Base-by-base conservation (phyloP, 2,888 invertebrate genomes). In the Drosophila emarginata region DNA sequence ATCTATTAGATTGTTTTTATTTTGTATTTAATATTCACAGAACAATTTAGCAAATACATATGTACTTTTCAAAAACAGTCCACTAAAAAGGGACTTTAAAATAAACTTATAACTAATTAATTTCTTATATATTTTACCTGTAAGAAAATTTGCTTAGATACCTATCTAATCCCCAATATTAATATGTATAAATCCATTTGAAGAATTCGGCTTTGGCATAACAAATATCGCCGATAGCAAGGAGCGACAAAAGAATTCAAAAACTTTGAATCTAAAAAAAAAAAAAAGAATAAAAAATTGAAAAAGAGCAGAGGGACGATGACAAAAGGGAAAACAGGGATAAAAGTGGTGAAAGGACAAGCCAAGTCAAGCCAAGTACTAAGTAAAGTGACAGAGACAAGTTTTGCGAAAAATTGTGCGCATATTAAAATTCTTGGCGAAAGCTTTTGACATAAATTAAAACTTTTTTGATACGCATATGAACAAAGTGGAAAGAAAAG, bases 371-470 rank as follows among this genome's bases (percentile, higher is more conserved):
- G 54, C 66, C 62, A 63, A 71, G 67, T 62, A 73, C 67, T 72
- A 39, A 39, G 5, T 14, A 71, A 59, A 77, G 71, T 70, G 78
- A 72, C 67, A 77, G 68, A 76, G 75, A 70, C 73, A 83, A 81
- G 74, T 45, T 87, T 88, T 78, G 76, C 75, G 54, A 81, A 81
- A 85, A 79, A 86, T 78, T 87, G 76, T 80, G 86, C 88, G 82
- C 87, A 91, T 91, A 91, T 91, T 91, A 91, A 91, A 91, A 91
- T 91, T 91, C 90, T 88, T 90, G 84, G 80, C 79, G 88, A 88
- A 88, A 91, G 91, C 91, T 91, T 87, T 89, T 88, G 87, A 89
- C 90, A 91, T 91, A 91, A 91, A 91, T 91, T 91, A 91, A 91
- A 91, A 91, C 85, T 91, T 91, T 77, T 89, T 84, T 79, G 74